Evolutionary conservation across 92 coral and sea anemone genomes (phyloP).

Genomic region (Epizoanthus illoricatus): DNA sequence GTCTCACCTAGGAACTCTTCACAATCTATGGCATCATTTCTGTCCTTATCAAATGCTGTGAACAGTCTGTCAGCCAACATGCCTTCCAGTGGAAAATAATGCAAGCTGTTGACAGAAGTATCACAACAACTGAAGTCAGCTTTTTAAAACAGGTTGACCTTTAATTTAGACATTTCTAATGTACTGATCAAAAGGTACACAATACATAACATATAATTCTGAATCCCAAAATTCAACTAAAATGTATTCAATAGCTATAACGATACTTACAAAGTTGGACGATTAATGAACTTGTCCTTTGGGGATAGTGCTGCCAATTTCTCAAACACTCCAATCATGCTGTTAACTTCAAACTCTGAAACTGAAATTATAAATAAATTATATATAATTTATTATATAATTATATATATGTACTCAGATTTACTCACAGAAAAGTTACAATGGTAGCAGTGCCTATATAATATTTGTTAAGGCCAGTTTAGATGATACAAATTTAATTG

Average conservation of each 20-base stretch:
- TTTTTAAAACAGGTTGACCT: too few species aligned
- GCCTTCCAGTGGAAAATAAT: slow-evolving; percentile 95
- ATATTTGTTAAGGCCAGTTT: too few species aligned
- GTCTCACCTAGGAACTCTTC: slow-evolving; percentile 88
- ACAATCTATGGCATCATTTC: slow-evolving; percentile 83
- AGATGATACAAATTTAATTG: too few species aligned
- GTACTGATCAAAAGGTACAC: background rate
- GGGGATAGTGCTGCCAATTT: slow-evolving; percentile 95
- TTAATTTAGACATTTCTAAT: background rate
- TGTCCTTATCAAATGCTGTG: slow-evolving; percentile 88
- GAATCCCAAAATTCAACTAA: background rate
- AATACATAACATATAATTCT: background rate
- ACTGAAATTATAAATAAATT: slow-evolving; percentile 45
- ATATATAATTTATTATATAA: too few species aligned
- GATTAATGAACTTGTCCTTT: slow-evolving; percentile 74
- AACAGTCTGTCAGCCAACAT: slow-evolving; percentile 87
- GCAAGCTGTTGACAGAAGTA: slow-evolving; percentile 57
- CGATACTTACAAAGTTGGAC: slow-evolving; percentile 85
- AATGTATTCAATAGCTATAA: background rate
- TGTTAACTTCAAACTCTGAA: slow-evolving; percentile 82
- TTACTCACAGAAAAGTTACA: too few species aligned
- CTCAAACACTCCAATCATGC: slow-evolving; percentile 71
- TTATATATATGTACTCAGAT: too few species aligned
- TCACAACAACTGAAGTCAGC: background rate
- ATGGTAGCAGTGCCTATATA: too few species aligned